These are phyloP conservation scores for Cynaeus angustus DNA, from an alignment of 2,888 invertebrate species.

Conservation along the genomic window DNA sequence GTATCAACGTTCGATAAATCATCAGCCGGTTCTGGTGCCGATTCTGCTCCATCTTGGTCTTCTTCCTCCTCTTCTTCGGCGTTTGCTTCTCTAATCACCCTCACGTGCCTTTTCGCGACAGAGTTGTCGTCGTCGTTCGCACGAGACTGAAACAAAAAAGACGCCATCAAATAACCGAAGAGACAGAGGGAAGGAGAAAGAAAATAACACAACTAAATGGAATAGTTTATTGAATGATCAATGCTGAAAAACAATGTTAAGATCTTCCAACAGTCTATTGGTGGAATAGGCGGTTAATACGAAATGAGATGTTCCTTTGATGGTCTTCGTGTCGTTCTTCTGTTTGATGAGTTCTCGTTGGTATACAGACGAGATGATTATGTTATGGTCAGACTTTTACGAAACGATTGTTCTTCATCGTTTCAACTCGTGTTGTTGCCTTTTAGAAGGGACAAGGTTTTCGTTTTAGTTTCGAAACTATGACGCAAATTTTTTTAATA, in stretches of 20 bases:
- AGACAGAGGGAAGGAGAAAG: neutral
- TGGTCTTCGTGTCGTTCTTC: constrained; percentile 39
- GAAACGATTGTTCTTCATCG: constrained; percentile 24
- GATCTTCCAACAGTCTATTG: constrained; percentile 19
- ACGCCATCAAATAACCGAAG: constrained; percentile 32
- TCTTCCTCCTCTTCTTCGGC: constrained; percentile 56
- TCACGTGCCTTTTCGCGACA: constrained; percentile 64
- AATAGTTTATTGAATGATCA: constrained; percentile 20
- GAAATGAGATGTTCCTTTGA: constrained; percentile 28
- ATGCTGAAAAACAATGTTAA: constrained; percentile 36
- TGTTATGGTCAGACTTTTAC: constrained; percentile 44
- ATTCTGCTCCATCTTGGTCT: constrained; percentile 70
- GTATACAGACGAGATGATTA: constrained; percentile 58
- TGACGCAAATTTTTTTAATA: neutral
- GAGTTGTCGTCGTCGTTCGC: constrained; percentile 59
- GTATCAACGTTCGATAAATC: constrained; percentile 82
- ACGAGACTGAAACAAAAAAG: constrained; percentile 64
- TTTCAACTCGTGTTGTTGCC: constrained; percentile 14
- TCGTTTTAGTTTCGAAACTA: neutral
- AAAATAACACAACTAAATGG: neutral
- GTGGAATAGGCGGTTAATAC: constrained; percentile 23
- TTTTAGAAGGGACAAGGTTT: constrained; percentile 6
- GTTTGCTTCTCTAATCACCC: constrained; percentile 64
- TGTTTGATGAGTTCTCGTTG: constrained; percentile 52
- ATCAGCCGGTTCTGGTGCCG: constrained; percentile 80